These are phyloP conservation scores for Sinocyclocheilus grahami DNA, from an alignment of 2,113 vertebrate genomes.

Conservation along the genomic window DNA sequence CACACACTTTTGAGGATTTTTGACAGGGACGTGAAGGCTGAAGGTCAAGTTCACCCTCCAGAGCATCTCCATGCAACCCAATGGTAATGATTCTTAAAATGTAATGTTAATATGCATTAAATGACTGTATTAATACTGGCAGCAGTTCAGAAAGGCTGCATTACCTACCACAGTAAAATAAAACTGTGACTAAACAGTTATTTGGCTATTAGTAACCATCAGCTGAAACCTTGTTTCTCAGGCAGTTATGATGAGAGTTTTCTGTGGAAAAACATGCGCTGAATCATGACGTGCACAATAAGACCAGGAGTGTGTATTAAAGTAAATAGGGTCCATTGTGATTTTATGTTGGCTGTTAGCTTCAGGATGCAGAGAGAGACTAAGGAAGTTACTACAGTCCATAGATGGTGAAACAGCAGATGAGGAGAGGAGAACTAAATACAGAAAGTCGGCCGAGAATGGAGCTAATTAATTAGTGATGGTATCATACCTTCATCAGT, in stretches of 20 bases:
- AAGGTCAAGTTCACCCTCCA: neutral
- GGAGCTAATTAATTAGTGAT: slow-evolving; percentile 69
- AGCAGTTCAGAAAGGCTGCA: neutral
- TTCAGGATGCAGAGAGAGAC: slow-evolving; percentile 42
- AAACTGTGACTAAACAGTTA: neutral
- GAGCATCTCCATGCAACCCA: neutral
- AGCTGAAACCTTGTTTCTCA: neutral
- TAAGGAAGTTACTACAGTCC: slow-evolving; percentile 60
- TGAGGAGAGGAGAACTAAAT: slow-evolving; percentile 57
- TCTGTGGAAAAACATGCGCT: neutral
- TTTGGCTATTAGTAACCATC: neutral
- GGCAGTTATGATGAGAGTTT: neutral
- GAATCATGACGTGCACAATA: neutral
- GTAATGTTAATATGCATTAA: neutral
- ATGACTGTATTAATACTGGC: neutral
- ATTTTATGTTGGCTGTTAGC: neutral
- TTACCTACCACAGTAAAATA: neutral
- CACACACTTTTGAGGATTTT: slow-evolving; percentile 21
- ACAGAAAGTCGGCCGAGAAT: slow-evolving; percentile 54
- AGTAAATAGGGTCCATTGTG: neutral
- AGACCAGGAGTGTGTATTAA: neutral
- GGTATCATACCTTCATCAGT: slow-evolving; percentile 66
- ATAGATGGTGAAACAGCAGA: slow-evolving; percentile 58
- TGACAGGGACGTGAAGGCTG: neutral
- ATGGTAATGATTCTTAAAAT: neutral